A percentile compares a stretch with the other conserved stretches of the same genome.
Conservation (phyloP, 2,888 invertebrate genomes). For the Piscicola geometra region DNA sequence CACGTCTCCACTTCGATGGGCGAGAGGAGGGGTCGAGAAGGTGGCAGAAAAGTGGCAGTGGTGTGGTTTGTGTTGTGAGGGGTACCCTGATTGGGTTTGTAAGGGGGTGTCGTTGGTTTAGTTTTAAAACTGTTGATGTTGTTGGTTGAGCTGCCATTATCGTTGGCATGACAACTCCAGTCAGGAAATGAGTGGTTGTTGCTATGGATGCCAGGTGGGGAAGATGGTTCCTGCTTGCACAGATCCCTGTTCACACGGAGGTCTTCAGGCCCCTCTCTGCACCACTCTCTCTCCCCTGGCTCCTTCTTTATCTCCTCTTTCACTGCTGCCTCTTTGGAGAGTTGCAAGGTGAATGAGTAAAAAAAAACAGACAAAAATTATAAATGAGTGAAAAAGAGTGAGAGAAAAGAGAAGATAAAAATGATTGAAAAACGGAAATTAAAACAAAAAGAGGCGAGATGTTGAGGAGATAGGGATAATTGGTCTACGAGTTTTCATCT, state of each 20-base stretch:
- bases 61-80: conserved; percentile 73
- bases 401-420: too few relatives aligned
- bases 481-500: too few relatives aligned
- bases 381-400: too few relatives aligned
- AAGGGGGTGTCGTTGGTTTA: neutral
- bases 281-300: neutral
- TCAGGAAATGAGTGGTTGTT: too few relatives aligned
- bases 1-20: conserved; percentile 98
- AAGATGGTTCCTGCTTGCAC: neutral
- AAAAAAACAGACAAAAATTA: too few relatives aligned
- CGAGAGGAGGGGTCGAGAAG: conserved; percentile 79
- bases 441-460: neutral
- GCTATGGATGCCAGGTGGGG: too few relatives aligned
- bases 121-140: neutral
- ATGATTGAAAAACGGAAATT: neutral
- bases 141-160: neutral
- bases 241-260: neutral
- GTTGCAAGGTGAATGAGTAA: too few relatives aligned
- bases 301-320: conserved; percentile 27
- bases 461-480: too few relatives aligned
- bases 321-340: neutral
- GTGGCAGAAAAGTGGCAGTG: conserved; percentile 73
- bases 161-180: too few relatives aligned
- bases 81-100: conserved; percentile 44
- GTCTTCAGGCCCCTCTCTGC: neutral